These are phyloP conservation scores for Sylvicapra grimmia DNA, from an alignment of 2,113 vertebrate genomes.

Conservation along the genomic window DNA sequence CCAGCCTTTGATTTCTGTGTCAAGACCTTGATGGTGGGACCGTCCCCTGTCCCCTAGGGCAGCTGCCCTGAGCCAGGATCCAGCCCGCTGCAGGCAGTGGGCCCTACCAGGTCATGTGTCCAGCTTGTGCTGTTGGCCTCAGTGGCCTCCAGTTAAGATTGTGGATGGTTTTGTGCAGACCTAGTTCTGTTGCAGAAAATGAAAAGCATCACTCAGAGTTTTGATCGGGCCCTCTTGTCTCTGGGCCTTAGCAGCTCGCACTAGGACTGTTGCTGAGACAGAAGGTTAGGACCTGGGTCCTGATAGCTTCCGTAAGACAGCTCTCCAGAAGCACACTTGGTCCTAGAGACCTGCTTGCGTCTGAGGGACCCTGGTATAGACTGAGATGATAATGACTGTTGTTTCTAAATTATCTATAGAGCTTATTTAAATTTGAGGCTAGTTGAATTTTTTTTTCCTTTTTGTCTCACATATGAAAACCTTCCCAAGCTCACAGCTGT, in stretches of 20 bases:
- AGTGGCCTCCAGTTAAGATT: not conserved
- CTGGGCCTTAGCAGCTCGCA: not conserved
- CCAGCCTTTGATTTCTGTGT: not conserved
- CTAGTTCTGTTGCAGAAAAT: not conserved
- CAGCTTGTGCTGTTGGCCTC: not conserved
- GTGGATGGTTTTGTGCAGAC: not conserved
- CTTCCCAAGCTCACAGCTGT: not conserved
- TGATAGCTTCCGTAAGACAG: not conserved
- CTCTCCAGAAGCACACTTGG: not conserved
- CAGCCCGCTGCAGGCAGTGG: not conserved
- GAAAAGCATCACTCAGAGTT: not conserved
- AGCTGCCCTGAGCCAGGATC: not conserved
- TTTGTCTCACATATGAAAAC: not conserved
- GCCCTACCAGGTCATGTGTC: not conserved
- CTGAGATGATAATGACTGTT: not conserved
- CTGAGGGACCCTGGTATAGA: not conserved
- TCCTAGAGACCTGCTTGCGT: not conserved
- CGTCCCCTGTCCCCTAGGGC: fast-evolving
- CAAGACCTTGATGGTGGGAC: too few species aligned
- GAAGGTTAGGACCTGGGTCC: not conserved
- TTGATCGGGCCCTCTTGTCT: not conserved
- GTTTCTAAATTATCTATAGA: not conserved
- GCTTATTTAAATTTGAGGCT: not conserved
- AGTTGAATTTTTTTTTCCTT: not conserved
- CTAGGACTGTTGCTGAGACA: not conserved